Evolutionary conservation across 2,113 vertebrate genomes (phyloP).

Genomic region (Gymnarchus niloticus): DNA sequence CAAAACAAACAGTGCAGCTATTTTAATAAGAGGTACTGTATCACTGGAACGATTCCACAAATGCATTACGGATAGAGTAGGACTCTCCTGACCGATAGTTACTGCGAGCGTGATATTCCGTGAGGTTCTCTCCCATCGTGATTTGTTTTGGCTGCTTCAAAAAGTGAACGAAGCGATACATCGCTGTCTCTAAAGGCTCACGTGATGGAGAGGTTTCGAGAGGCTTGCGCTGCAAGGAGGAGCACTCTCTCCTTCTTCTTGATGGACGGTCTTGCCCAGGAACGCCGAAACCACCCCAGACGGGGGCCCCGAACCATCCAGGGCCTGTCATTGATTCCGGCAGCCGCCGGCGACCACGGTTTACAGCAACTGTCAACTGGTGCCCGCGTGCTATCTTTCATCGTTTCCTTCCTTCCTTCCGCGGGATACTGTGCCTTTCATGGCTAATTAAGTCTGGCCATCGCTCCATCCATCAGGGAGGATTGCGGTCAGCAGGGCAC

Average conservation of each 20-base stretch:
- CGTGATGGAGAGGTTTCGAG: background rate
- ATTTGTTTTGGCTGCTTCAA: background rate
- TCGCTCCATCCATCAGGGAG: conserved; percentile 29
- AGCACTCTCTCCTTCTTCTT: background rate
- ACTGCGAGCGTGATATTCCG: background rate
- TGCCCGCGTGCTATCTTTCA: conserved; percentile 26
- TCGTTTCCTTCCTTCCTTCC: conserved; percentile 30
- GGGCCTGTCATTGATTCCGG: conserved; percentile 16
- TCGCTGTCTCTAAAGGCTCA: background rate
- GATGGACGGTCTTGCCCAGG: background rate
- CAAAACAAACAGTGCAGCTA: background rate
- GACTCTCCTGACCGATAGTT: no score
- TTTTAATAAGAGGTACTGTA: background rate
- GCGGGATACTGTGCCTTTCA: conserved; percentile 30
- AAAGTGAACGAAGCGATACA: background rate
- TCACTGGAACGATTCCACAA: background rate
- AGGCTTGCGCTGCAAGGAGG: background rate
- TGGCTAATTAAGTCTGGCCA: conserved; percentile 35
- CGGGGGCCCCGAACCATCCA: conserved; percentile 16
- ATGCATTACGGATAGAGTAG: background rate
- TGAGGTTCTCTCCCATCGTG: background rate
- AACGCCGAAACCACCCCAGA: background rate
- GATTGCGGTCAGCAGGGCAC: conserved; percentile 22
- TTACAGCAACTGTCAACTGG: conserved; percentile 32
- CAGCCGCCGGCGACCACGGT: conserved; percentile 20